These are phyloP conservation scores for Saccopteryx bilineata DNA, from an alignment of 2,113 vertebrate species.

Conservation along the genomic window DNA sequence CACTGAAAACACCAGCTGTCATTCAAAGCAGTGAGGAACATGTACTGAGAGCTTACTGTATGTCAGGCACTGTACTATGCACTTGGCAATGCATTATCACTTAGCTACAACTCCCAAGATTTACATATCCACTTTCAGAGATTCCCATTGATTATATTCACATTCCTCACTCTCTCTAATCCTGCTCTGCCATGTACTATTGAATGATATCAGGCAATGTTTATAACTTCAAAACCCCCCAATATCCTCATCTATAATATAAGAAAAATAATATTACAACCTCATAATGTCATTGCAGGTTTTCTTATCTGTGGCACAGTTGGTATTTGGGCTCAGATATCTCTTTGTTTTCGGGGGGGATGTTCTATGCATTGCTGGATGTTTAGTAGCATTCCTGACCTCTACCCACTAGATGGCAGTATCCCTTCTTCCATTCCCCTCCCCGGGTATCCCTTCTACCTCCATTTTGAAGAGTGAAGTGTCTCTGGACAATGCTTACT, in stretches of 20 bases:
- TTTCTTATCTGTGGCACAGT: background rate
- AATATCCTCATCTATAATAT: background rate
- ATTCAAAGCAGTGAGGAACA: background rate
- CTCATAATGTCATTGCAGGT: background rate
- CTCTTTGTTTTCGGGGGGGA: background rate
- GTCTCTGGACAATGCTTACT: background rate
- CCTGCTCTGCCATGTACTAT: background rate
- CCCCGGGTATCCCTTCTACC: background rate
- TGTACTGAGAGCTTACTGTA: background rate
- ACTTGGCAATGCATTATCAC: no score
- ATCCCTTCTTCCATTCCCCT: background rate
- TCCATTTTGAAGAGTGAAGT: background rate
- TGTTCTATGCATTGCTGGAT: no score
- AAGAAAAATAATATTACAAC: background rate
- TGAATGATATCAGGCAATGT: background rate
- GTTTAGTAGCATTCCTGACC: background rate
- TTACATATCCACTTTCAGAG: background rate
- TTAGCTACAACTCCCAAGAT: background rate
- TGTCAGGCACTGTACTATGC: background rate
- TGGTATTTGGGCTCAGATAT: background rate
- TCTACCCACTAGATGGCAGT: conserved; percentile 60
- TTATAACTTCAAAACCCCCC: background rate
- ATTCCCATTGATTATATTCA: background rate
- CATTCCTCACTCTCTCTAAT: background rate
- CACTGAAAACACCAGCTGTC: background rate